These are phyloP conservation scores for Archocentrus centrarchus DNA, from an alignment of 2,113 vertebrate species.

Conservation along the genomic window DNA sequence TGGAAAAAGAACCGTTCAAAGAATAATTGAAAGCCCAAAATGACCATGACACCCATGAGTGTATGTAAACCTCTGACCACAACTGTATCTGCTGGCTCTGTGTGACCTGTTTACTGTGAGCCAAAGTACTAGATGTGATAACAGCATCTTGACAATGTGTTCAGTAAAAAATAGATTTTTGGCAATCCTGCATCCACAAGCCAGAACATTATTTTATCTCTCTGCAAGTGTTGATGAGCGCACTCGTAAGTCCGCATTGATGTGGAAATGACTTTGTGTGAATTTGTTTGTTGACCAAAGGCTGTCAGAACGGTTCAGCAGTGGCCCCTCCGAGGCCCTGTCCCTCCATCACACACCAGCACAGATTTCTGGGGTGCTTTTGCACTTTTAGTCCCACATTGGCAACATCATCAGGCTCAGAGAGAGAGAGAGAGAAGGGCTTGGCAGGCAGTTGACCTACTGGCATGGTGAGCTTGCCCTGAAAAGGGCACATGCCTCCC, in stretches of 20 bases:
- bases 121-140: not conserved
- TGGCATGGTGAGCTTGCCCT: slow-evolving; percentile 70
- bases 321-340: slow-evolving; percentile 46
- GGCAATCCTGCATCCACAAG: slow-evolving; percentile 20
- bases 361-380: slow-evolving; percentile 54
- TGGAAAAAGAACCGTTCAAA: not conserved
- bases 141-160: not conserved
- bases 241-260: slow-evolving; percentile 21
- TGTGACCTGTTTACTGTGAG: not conserved
- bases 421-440: slow-evolving; percentile 10
- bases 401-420: slow-evolving; percentile 51
- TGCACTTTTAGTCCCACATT: slow-evolving; percentile 67
- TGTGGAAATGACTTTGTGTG: slow-evolving; percentile 42
- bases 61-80: not conserved
- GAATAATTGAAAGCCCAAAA: not conserved
- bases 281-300: slow-evolving; percentile 46
- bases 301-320: slow-evolving; percentile 66
- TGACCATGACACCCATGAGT: not conserved
- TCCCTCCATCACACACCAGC: slow-evolving; percentile 42
- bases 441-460: slow-evolving; percentile 61
- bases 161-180: slow-evolving; percentile 19
- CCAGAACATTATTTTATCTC: slow-evolving; percentile 2
- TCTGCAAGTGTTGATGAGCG: slow-evolving; percentile 12
- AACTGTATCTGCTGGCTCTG: not conserved
- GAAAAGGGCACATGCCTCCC: slow-evolving; percentile 77